These are phyloP conservation scores for Alouatta palliata DNA, from an alignment of 2,113 vertebrate genomes.

Conservation along the genomic window DNA sequence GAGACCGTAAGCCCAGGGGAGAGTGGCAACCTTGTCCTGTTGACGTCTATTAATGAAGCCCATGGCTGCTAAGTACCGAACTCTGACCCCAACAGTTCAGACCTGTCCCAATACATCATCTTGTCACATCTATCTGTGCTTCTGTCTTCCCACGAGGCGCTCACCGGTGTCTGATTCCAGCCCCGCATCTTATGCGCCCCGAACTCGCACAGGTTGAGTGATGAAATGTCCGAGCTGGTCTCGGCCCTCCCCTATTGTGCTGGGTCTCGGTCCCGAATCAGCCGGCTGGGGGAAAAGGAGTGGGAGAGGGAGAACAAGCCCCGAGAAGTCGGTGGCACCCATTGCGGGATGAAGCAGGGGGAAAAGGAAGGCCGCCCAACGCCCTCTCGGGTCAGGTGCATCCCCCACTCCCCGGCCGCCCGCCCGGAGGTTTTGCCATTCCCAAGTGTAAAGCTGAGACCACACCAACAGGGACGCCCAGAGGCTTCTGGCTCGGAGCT, in stretches of 20 bases:
- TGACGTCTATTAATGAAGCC: neutral
- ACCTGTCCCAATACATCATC: neutral
- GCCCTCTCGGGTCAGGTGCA: neutral
- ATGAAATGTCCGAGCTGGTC: neutral
- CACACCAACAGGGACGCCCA: fast-evolving
- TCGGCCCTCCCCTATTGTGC: neutral
- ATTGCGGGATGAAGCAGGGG: neutral
- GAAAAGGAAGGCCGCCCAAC: neutral
- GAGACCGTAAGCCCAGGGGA: neutral
- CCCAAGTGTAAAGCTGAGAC: neutral
- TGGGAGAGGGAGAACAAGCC: neutral
- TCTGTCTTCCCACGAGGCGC: neutral
- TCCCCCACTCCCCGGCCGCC: too few species aligned
- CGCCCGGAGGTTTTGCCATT: fast-evolving
- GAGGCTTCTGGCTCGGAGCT: neutral
- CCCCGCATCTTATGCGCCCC: too few species aligned
- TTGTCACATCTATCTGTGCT: too few species aligned
- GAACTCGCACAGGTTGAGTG: neutral
- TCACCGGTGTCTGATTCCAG: fast-evolving
- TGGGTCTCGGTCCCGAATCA: neutral
- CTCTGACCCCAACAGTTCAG: neutral
- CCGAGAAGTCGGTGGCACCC: neutral
- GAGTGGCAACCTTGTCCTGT: neutral
- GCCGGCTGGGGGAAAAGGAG: neutral
- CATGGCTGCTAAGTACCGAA: neutral